A percentile compares a stretch with the other conserved stretches of the same genome.
Conservation (phyloP, 2,113 vertebrate genomes). For the Zingel zingel region DNA sequence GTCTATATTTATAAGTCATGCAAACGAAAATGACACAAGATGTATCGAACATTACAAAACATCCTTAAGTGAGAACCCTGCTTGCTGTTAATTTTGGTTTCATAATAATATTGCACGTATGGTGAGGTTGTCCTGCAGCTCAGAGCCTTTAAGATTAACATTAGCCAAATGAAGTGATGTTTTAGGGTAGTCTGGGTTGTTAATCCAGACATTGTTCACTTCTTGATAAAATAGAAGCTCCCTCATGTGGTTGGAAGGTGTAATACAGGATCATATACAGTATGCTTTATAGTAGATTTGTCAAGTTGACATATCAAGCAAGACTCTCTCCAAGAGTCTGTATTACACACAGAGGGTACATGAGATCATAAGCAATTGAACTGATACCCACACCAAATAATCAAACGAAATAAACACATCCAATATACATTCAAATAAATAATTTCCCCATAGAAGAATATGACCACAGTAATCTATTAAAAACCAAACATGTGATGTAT, state of each 20-base stretch:
- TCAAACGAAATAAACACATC: slow-evolving; percentile 15
- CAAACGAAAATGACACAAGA: not conserved
- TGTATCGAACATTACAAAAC: not conserved
- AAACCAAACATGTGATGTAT: slow-evolving; percentile 8
- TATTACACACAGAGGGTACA: not conserved
- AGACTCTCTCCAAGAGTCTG: not conserved
- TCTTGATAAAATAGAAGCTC: slow-evolving; percentile 17
- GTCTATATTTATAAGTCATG: not conserved
- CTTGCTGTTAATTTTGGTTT: slow-evolving; percentile 56
- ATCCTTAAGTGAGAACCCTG: not conserved
- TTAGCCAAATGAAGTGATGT: not conserved
- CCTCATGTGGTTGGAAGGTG: slow-evolving; percentile 1
- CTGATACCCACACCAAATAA: not conserved
- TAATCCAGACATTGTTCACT: slow-evolving; percentile 9
- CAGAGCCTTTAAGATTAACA: not conserved
- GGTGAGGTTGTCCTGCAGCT: slow-evolving; percentile 11
- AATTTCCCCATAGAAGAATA: not conserved
- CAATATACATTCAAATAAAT: slow-evolving; percentile 18
- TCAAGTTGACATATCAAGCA: not conserved
- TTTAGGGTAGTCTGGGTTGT: not conserved
- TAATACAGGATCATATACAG: not conserved
- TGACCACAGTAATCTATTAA: slow-evolving; percentile 20
- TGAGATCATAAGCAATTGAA: not conserved
- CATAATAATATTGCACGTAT: not conserved
- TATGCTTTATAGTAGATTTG: not conserved